Percentiles rank a stretch among this genome's conserved stretches.
Evolutionary conservation across 1,140 invertebrate species (phyloP).

Genomic region (Teleogryllus occipitalis): DNA sequence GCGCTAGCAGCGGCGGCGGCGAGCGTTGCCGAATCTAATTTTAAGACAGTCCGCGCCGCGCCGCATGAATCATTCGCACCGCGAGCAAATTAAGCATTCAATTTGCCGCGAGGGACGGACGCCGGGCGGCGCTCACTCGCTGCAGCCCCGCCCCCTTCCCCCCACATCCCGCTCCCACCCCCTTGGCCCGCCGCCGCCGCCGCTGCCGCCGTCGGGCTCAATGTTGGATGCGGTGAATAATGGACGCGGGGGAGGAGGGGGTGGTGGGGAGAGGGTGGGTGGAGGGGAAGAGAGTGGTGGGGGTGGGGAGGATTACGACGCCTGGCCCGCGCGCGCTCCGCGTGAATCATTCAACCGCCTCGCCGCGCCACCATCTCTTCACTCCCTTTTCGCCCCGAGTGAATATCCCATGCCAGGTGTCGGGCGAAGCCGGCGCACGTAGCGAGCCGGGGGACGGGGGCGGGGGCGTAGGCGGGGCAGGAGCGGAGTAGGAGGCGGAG

Average conservation of each 20-base stretch:
- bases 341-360: background rate
- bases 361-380: no score
- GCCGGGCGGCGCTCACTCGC: no score
- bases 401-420: background rate
- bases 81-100: background rate
- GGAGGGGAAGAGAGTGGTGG: no score
- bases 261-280: background rate
- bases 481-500: no score
- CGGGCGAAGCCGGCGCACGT: no score
- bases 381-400: background rate
- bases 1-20: no score
- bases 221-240: conserved; percentile 3
- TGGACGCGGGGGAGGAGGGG: background rate
- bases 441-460: background rate
- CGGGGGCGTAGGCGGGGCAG: no score
- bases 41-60: no score
- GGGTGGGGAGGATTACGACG: background rate
- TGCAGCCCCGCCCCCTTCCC: background rate
- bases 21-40: no score
- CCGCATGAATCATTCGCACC: background rate
- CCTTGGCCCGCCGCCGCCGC: no score
- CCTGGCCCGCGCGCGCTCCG: no score
- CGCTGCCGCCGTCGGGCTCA: background rate
- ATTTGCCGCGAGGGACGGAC: background rate
- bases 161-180: no score